Conservation (phyloP, 2,888 invertebrate genomes). For the Apeira syringaria region DNA sequence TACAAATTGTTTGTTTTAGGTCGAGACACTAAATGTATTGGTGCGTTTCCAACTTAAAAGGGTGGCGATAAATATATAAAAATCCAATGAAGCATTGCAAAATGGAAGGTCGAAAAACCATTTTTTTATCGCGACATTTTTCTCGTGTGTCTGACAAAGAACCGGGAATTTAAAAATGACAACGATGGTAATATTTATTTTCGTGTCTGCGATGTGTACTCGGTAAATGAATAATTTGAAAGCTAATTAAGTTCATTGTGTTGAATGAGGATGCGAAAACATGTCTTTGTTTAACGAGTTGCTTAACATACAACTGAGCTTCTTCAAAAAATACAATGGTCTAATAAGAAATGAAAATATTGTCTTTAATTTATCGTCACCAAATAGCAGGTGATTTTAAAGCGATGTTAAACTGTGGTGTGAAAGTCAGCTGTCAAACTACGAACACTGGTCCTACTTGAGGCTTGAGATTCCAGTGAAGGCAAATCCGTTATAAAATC, state of each 20-base stretch:
- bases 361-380: neutral
- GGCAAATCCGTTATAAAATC: too few relatives aligned
- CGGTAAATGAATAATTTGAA: slow-evolving; percentile 69
- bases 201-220: slow-evolving; percentile 47
- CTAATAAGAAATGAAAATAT: neutral
- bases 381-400: too few relatives aligned
- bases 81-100: slow-evolving; percentile 67
- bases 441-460: too few relatives aligned
- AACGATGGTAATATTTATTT: slow-evolving; percentile 50
- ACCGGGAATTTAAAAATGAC: slow-evolving; percentile 38
- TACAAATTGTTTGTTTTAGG: slow-evolving; percentile 84
- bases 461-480: too few relatives aligned
- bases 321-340: slow-evolving; percentile 3
- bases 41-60: slow-evolving; percentile 79
- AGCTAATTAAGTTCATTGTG: slow-evolving; percentile 57
- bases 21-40: slow-evolving; percentile 77
- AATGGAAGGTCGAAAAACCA: slow-evolving; percentile 48
- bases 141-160: slow-evolving; percentile 62
- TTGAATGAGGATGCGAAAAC: slow-evolving; percentile 16
- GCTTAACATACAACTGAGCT: slow-evolving; percentile 12
- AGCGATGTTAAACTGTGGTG: too few relatives aligned
- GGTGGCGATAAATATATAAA: slow-evolving; percentile 75
- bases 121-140: slow-evolving; percentile 36
- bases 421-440: too few relatives aligned
- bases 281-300: slow-evolving; percentile 15